A percentile compares a stretch with the other conserved stretches of the same genome.
phyloP scores from a whole-genome alignment of 2,888 invertebrate genomes.

The Phasia obesa region DNA sequence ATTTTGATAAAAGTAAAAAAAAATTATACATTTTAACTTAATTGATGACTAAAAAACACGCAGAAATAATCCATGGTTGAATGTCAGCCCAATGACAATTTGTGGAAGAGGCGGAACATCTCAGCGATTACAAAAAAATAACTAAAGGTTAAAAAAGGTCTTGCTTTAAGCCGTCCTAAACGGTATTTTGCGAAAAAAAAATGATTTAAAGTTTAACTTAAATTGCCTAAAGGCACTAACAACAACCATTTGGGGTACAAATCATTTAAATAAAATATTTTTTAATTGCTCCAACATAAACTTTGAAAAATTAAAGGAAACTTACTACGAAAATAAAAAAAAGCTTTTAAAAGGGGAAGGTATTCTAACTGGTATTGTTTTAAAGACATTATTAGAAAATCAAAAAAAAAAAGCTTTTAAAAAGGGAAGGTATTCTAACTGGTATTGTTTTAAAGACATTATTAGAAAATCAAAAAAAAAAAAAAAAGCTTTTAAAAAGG shows the following conservation, averaged over 20 bases:
- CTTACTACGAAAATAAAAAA: conserved; percentile 10
- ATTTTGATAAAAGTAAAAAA: conserved; percentile 1
- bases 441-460: background rate
- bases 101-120: conserved; percentile 55
- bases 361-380: background rate
- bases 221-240: conserved; percentile 52
- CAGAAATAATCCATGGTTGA: conserved; percentile 71
- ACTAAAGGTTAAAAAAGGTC: conserved; percentile 48
- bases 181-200: conserved; percentile 61
- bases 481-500: background rate
- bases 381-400: no score
- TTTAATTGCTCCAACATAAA: conserved; percentile 65
- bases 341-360: background rate
- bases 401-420: no score
- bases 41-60: conserved; percentile 72
- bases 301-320: conserved; percentile 31
- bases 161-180: conserved; percentile 60
- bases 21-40: conserved; percentile 60
- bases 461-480: background rate
- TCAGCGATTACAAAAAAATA: conserved; percentile 18
- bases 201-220: conserved; percentile 42
- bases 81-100: conserved; percentile 69
- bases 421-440: conserved; percentile 17
- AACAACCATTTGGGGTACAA: conserved; percentile 35
- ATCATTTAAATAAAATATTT: conserved; percentile 68